These are phyloP conservation scores for Cabera pusaria DNA, from an alignment of 2,888 invertebrate species.

Conservation along the genomic window DNA sequence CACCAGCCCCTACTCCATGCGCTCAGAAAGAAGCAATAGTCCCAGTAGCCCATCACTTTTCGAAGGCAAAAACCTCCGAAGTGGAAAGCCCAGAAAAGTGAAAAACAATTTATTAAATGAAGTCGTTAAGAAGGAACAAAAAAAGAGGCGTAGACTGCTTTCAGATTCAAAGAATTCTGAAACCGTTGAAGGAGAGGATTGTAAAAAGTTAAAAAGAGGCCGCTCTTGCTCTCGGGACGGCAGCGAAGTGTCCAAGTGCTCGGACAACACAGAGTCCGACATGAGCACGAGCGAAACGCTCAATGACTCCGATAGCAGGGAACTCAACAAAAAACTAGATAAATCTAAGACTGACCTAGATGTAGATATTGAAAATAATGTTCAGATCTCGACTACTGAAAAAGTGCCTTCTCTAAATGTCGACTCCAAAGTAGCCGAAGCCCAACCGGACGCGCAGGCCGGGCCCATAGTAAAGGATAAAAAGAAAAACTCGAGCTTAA, in stretches of 20 bases:
- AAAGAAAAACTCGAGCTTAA: conserved; percentile 75
- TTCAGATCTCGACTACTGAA: conserved; percentile 79
- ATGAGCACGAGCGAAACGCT: conserved; percentile 83
- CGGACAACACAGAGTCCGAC: conserved; percentile 85
- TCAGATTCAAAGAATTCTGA: conserved; percentile 80
- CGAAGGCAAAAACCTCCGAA: conserved; percentile 84
- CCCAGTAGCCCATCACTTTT: conserved; percentile 76
- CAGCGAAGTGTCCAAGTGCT: conserved; percentile 84
- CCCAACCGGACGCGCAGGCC: conserved; percentile 61
- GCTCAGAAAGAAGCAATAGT: conserved; percentile 83
- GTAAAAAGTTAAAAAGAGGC: conserved; percentile 71
- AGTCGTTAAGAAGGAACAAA: conserved; percentile 82
- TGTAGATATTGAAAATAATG: conserved; percentile 81
- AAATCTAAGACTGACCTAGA: conserved; percentile 82
- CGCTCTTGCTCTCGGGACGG: conserved; percentile 81
- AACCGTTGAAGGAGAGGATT: conserved; percentile 62
- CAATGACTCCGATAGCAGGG: conserved; percentile 67
- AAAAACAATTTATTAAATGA: conserved; percentile 82
- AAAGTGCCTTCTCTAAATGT: conserved; percentile 79
- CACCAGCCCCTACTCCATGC: conserved; percentile 84
- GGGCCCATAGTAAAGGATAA: conserved; percentile 64
- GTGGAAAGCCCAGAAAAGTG: conserved; percentile 86
- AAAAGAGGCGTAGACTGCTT: conserved; percentile 78
- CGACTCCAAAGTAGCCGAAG: conserved; percentile 70
- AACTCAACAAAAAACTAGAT: conserved; percentile 80